Evolutionary conservation across 2,113 vertebrate genomes (phyloP).

Genomic region (Synodontis membranacea): DNA sequence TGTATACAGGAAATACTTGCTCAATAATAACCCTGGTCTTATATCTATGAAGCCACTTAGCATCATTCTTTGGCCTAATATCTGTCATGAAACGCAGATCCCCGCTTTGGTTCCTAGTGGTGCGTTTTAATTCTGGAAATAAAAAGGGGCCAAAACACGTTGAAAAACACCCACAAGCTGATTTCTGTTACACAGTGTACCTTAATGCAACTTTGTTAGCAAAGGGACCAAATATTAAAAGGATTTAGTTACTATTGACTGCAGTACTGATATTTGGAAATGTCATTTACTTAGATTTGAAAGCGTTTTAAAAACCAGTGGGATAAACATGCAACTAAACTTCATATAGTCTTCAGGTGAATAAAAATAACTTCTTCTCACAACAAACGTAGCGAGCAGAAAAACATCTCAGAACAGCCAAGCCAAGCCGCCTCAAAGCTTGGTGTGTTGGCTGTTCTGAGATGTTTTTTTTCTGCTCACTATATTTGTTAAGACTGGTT

Average conservation of each 20-base stretch:
- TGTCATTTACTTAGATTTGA: background rate
- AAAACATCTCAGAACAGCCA: too few species aligned
- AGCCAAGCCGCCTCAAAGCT: background rate
- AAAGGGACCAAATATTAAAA: too few species aligned
- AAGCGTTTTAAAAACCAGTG: background rate
- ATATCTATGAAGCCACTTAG: slow-evolving; percentile 31
- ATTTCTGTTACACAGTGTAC: background rate
- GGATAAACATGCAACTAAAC: too few species aligned
- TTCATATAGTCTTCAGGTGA: background rate
- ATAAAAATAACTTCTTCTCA: background rate
- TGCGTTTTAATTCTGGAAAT: background rate
- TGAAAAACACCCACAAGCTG: background rate
- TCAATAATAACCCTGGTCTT: slow-evolving; percentile 30
- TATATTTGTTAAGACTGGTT: background rate
- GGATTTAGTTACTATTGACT: background rate
- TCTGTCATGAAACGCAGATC: slow-evolving; percentile 26
- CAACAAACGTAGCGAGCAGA: too few species aligned
- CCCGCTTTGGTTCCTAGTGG: slow-evolving; percentile 3
- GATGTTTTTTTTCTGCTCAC: background rate
- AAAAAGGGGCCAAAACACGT: too few species aligned
- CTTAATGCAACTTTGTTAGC: background rate
- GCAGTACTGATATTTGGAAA: background rate
- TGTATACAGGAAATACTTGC: slow-evolving; percentile 31
- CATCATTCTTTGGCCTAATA: slow-evolving; percentile 30
- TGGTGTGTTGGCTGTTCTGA: background rate